Evolutionary conservation across 1,140 invertebrate species (phyloP), one percentile per base, ranked within the genome.

Genomic region (Drosophila ogumai): DNA sequence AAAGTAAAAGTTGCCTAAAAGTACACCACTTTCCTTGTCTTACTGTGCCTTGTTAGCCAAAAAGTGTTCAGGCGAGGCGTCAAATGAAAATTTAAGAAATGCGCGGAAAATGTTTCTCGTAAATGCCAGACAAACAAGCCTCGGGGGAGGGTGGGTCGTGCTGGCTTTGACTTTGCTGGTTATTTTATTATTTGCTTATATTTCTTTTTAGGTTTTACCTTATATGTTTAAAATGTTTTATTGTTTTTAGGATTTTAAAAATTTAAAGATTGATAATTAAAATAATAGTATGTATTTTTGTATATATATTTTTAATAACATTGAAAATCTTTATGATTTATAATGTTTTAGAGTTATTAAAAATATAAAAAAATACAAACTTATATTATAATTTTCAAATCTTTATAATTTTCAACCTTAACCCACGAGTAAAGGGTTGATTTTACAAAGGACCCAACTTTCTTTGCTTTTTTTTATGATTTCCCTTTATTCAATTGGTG

Each of bases 81-180:
- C 32, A 54, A 54, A 54, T 38, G 52, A 36, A 38, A 54, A 54
- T 54, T 22, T 54, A 19, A 22, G 34, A 36, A 54, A 54, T 36
- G 32, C 52, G 52, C 52, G 52, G 52, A 54, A 54, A 54, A 54
- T 38, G 15, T 54, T 54, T 22, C 19, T 22, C 19, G 32, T 38
- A 25, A 54, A 54, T 38, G 34, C 32, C 52, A 54, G 52, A 54
- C 52, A 38, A 54, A 54, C 52, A 54, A 25, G 32, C 34, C 52
- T 15, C 19, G 8, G 52, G 32, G n/a, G n/a, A n/a, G 32, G 52
- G 12, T 36, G 50, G 32, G 49, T 32, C 28, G 25, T 8, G 28
- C n/a, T 6, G 47, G 44, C 10, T 13, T 25, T 6, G 22, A 3
- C 1, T 25, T 47, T 13, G 1, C 22, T 47, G n/a, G 28, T n/a